Percentiles rank a stretch among this genome's conserved stretches.
Evolutionary conservation across 2,797 vertebrate genomes (phyloP).

Genomic region (Sebastes hubbsi): DNA sequence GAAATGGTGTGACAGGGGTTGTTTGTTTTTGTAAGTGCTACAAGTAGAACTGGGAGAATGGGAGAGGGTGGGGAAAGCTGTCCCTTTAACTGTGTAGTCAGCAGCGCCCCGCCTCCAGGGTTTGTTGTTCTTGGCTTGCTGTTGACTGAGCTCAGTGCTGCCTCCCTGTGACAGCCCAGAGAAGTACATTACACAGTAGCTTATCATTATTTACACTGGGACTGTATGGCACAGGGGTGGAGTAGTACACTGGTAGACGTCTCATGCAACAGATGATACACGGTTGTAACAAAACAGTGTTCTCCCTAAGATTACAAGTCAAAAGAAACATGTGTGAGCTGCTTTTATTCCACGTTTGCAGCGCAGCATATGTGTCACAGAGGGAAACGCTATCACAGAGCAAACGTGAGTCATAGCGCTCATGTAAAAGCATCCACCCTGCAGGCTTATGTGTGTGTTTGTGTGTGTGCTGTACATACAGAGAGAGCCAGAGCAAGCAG

Average conservation of each 20-base stretch:
- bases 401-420: slow-evolving; percentile 18
- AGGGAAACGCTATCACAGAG: neutral
- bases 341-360: neutral
- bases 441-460: neutral
- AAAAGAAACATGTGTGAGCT: neutral
- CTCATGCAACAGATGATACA: slow-evolving; percentile 41
- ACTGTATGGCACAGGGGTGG: slow-evolving; percentile 43
- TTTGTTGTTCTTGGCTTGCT: slow-evolving; percentile 75
- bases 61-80: slow-evolving; percentile 53
- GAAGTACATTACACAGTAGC: slow-evolving; percentile 36
- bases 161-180: slow-evolving; percentile 66
- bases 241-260: slow-evolving; percentile 29
- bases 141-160: slow-evolving; percentile 59
- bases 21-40: slow-evolving; percentile 70
- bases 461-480: neutral
- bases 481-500: neutral
- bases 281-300: neutral
- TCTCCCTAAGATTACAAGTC: neutral
- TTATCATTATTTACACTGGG: slow-evolving; percentile 54
- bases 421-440: slow-evolving; percentile 31
- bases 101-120: slow-evolving; percentile 66
- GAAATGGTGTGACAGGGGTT: slow-evolving; percentile 51
- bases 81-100: slow-evolving; percentile 75
- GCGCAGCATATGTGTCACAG: neutral
- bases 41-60: slow-evolving; percentile 47